Percentiles rank a stretch among this genome's conserved stretches.
Evolutionary conservation across 2,797 vertebrate species (phyloP).

Genomic region (Myotis planiceps): DNA sequence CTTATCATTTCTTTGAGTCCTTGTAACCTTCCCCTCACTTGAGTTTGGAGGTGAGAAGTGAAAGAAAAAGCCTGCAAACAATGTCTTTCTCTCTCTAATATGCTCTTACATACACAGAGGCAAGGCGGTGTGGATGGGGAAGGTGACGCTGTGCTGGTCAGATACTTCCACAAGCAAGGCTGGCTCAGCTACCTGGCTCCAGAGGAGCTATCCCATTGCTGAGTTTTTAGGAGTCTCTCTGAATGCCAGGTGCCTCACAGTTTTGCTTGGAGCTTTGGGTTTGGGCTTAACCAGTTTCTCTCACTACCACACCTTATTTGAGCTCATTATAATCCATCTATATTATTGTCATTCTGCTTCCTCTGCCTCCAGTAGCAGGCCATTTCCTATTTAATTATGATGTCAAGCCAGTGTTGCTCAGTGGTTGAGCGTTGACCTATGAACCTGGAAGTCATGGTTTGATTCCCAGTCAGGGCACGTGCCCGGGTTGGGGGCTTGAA

Average conservation of each 20-base stretch:
- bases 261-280: neutral
- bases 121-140: fast-evolving
- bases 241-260: neutral
- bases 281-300: neutral
- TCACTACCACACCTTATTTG: neutral
- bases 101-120: neutral
- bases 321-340: neutral
- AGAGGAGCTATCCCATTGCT: neutral
- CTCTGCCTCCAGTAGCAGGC: neutral
- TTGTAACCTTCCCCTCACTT: neutral
- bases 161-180: neutral
- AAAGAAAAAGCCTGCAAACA: neutral
- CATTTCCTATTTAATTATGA: no score
- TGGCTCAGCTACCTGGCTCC: neutral
- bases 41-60: neutral
- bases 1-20: neutral
- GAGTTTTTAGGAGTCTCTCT: neutral
- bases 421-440: no score
- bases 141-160: no score
- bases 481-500: no score
- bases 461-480: no score
- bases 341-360: neutral
- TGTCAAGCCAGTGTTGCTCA: no score
- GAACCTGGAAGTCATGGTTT: no score
- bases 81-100: neutral